Percentiles rank a stretch among this genome's conserved stretches.
phyloP scores from a whole-genome alignment of 2,888 invertebrate genomes.

The Drosophila lacicola region DNA sequence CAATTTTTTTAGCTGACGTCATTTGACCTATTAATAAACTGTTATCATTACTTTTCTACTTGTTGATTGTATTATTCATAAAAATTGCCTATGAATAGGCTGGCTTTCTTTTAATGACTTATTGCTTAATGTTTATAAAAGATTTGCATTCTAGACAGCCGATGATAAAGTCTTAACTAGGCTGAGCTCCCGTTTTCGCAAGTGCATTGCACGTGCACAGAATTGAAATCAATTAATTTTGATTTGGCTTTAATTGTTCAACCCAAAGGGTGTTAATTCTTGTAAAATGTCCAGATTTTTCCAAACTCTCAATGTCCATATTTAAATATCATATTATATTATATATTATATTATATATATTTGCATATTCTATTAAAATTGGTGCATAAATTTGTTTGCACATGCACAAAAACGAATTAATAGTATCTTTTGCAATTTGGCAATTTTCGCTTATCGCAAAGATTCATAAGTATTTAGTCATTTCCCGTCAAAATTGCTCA shows the following conservation, averaged over 20 bases:
- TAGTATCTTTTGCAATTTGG: not conserved
- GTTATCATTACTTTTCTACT: not conserved
- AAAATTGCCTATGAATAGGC: not conserved
- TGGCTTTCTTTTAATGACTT: slow-evolving; percentile 1
- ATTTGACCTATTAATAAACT: slow-evolving; percentile 1
- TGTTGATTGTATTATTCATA: not conserved
- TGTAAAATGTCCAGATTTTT: not conserved
- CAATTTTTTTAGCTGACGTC: not conserved
- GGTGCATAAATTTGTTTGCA: no score
- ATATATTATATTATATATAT: no score
- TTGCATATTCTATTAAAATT: no score
- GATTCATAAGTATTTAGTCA: not conserved
- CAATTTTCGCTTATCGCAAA: slow-evolving; percentile 12
- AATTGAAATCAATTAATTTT: slow-evolving; percentile 67
- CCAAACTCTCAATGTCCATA: no score
- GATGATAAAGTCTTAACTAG: slow-evolving; percentile 16
- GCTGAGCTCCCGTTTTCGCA: slow-evolving; percentile 15
- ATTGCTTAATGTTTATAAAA: slow-evolving; percentile 11
- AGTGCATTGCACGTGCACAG: slow-evolving; percentile 70
- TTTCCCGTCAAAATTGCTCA: slow-evolving; percentile 24
- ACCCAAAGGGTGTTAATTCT: slow-evolving; percentile 1
- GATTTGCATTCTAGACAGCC: slow-evolving; percentile 12
- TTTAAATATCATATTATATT: no score
- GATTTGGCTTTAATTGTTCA: slow-evolving; percentile 30
- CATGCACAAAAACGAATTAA: no score